These are phyloP conservation scores for Andrena praecox DNA, from an alignment of 2,888 invertebrate genomes.

Conservation along the genomic window DNA sequence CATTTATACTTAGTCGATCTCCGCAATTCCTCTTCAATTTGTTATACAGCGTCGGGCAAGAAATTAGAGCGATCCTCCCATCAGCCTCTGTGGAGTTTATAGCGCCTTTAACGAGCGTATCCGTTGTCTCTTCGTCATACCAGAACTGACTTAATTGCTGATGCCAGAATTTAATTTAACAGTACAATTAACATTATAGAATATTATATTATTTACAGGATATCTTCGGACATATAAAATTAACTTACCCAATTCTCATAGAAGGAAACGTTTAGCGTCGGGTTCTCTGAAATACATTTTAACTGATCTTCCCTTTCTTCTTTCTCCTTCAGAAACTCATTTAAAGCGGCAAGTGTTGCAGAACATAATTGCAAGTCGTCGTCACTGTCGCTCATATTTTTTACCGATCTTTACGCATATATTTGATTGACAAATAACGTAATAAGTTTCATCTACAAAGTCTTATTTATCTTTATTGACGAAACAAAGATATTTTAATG, in stretches of 20 bases:
- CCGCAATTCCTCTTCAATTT: conserved; percentile 87
- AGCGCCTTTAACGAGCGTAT: conserved; percentile 89
- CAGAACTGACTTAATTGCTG: conserved; percentile 99
- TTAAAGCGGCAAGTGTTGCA: conserved; percentile 90
- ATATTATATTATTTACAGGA: conserved; percentile 13
- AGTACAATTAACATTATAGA: conserved; percentile 13
- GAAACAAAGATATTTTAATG: too few species aligned
- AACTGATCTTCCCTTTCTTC: conserved; percentile 87
- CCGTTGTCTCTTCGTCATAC: conserved; percentile 94
- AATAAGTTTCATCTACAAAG: too few species aligned
- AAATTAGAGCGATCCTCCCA: conserved; percentile 92
- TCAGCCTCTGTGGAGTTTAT: conserved; percentile 86
- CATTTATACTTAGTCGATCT: conserved; percentile 85
- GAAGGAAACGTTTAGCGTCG: conserved; percentile 86
- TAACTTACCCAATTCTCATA: conserved; percentile 93
- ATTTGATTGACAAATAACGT: conserved; percentile 17
- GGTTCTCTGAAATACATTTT: conserved; percentile 77
- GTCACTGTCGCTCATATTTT: conserved; percentile 75
- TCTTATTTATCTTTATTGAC: too few species aligned
- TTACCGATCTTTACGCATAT: background rate
- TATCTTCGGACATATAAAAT: background rate
- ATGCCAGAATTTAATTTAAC: background rate
- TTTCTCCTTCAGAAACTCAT: conserved; percentile 92
- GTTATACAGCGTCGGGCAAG: conserved; percentile 94
- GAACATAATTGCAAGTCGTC: conserved; percentile 88